Percentiles rank a stretch among this genome's conserved stretches.
Conservation (phyloP, 2,113 vertebrate genomes). For the Calypte anna region DNA sequence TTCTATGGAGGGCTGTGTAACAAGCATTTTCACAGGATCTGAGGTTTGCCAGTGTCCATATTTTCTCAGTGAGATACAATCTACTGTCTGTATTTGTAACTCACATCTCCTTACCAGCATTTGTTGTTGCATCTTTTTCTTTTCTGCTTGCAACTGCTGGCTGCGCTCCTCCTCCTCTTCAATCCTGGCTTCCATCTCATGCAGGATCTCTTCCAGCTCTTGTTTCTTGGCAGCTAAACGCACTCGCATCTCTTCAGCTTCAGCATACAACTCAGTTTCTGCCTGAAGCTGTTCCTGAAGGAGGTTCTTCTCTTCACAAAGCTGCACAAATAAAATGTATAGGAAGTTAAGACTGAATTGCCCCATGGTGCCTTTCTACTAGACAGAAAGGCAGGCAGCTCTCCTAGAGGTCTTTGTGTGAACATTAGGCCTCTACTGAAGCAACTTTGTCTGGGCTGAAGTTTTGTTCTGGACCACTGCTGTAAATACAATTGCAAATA, state of each 20-base stretch:
- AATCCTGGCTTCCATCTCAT: conserved; percentile 92
- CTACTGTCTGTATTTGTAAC: not conserved
- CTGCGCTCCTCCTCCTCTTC: conserved; percentile 92
- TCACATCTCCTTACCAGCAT: conserved; percentile 81
- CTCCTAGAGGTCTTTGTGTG: not conserved
- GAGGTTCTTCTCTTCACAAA: conserved; percentile 86
- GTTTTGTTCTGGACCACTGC: not conserved
- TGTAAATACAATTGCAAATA: not conserved
- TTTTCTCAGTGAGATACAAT: not conserved
- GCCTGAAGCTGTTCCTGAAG: conserved; percentile 90
- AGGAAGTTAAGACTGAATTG: not conserved
- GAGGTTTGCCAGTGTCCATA: not conserved
- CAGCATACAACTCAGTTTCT: conserved; percentile 88
- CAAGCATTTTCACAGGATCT: not conserved
- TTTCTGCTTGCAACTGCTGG: conserved; percentile 85
- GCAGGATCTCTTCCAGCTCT: conserved; percentile 94
- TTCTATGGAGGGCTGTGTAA: not conserved
- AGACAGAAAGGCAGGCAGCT: not conserved
- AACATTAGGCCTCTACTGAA: not conserved
- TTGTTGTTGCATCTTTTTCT: conserved; percentile 91
- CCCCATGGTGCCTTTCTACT: not conserved
- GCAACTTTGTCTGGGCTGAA: not conserved
- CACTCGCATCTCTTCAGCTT: conserved; percentile 92
- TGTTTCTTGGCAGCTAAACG: conserved; percentile 91
- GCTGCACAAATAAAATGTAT: conserved; percentile 63